Evolutionary conservation across 2,797 vertebrate genomes (phyloP), one percentile per base, ranked within the genome.

Genomic region (Philypnodon macrostomus): DNA sequence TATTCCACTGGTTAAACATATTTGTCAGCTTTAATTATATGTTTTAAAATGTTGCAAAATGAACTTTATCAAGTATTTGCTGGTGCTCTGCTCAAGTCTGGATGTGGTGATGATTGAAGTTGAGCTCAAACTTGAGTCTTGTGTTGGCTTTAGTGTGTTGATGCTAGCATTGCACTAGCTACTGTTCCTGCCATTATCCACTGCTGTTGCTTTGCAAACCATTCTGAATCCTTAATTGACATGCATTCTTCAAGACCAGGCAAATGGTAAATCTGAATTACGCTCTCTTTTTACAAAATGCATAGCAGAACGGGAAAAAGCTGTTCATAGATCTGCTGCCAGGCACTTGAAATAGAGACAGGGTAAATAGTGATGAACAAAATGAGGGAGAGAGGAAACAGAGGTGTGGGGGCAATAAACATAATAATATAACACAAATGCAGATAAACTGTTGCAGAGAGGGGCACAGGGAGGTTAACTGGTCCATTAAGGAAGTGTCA

Each of bases 171-270:
- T n/a, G 49, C 63, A 50, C 72, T 66, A 69, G 63, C 73, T n/a
- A n/a, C 49, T 69, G 23, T 46, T 42, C 13, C 4, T 75, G 45
- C 68, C 69, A 62, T 81, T 63, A 72, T 63, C 50, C 55, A 68
- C 70, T 76, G 53, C 72, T 77, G 77, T 72, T 59, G 64, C 63
- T 49, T 71, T 50, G 61, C 66, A 51, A 59, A 53, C 64, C 53
- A 69, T 41, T 34, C 55, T 70, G 80, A 79, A 81, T 84, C 62
- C 69, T 34, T 74, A 80, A 81, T 79, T 72, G 72, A 75, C 59
- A 56, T 21, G 42, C 73, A 39, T 70, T 74, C 70, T 71, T 59
- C 54, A 56, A 35, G 63, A 18, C 63, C 53, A 23, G 47, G 48
- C 65, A 57, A 46, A 23, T 9, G 53, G 57, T 74, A 12, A 47